A percentile compares a stretch with the other conserved stretches of the same genome.
These are phyloP conservation scores for Sceloporus undulatus DNA, from an alignment of 2,113 vertebrate species.

Conservation along the genomic window DNA sequence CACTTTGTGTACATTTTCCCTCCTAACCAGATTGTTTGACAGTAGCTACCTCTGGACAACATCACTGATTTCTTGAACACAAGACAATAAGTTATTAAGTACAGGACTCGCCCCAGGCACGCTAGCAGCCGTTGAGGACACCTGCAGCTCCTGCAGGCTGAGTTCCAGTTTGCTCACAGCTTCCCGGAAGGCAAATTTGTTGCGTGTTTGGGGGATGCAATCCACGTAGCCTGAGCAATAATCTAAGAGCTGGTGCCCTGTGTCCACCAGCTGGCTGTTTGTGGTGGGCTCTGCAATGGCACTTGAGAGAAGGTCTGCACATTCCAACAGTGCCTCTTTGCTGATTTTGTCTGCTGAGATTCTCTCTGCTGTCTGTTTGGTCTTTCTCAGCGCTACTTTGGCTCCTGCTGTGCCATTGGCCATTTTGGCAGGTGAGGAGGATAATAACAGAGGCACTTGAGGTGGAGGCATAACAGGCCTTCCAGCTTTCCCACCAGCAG, in stretches of 20 bases:
- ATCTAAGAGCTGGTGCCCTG: conserved; percentile 96
- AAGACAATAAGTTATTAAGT: conserved; percentile 94
- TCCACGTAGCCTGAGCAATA: conserved; percentile 98
- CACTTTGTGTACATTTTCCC: conserved; percentile 28
- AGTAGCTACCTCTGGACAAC: conserved; percentile 98
- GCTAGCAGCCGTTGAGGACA: conserved; percentile 86
- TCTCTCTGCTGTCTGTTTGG: conserved; percentile 88
- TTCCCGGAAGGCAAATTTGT: conserved; percentile 98
- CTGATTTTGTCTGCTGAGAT: conserved; percentile 90
- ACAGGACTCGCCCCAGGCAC: conserved; percentile 86
- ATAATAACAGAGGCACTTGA: conserved; percentile 90
- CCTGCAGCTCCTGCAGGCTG: conserved; percentile 95
- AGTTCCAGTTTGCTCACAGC: conserved; percentile 97
- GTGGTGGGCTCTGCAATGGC: conserved; percentile 89
- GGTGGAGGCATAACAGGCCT: conserved; percentile 90
- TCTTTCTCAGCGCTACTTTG: conserved; percentile 90
- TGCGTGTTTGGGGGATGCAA: conserved; percentile 96
- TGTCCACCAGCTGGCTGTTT: conserved; percentile 94
- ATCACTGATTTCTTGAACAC: conserved; percentile 97
- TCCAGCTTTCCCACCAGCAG: conserved; percentile 79
- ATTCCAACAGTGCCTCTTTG: conserved; percentile 93
- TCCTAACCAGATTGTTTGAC: conserved; percentile 59
- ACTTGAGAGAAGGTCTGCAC: conserved; percentile 89
- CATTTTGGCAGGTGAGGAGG: conserved; percentile 88
- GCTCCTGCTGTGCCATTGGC: conserved; percentile 87